Percentiles rank a stretch among this genome's conserved stretches.
Conservation (phyloP, 2,888 invertebrate species). For the Drosophila setosimentum region DNA sequence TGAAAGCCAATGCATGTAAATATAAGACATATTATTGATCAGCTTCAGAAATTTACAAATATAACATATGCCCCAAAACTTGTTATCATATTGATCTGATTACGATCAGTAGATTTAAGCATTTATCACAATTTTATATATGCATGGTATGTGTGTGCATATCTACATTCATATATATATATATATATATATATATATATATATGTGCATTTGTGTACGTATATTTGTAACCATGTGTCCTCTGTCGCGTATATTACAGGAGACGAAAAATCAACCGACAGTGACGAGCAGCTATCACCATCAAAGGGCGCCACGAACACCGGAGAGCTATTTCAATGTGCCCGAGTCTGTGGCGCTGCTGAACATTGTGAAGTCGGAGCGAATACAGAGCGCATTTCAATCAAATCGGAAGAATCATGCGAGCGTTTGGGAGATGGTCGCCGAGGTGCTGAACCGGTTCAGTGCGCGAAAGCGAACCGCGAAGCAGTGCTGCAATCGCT, state of each 20-base stretch:
- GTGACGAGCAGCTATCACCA: constrained; percentile 81
- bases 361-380: constrained; percentile 85
- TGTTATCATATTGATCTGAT: background rate
- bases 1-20: background rate
- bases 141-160: background rate
- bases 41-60: background rate
- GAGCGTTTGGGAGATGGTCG: constrained; percentile 85
- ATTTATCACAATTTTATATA: background rate
- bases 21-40: background rate
- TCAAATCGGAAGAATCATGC: constrained; percentile 85
- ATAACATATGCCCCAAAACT: background rate
- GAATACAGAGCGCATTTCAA: constrained; percentile 85
- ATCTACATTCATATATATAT: too few species aligned
- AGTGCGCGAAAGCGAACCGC: constrained; percentile 84
- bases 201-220: background rate
- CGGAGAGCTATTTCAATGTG: constrained; percentile 85
- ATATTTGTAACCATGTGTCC: background rate
- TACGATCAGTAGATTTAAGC: background rate
- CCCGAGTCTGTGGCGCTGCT: constrained; percentile 84
- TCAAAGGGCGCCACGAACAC: constrained; percentile 84
- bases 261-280: constrained; percentile 77
- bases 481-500: constrained; percentile 85
- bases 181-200: background rate
- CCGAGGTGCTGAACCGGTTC: constrained; percentile 84
- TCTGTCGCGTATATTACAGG: constrained; percentile 52